Conservation (phyloP, 2,797 vertebrate species). For the Lepilemur ruficaudatus region DNA sequence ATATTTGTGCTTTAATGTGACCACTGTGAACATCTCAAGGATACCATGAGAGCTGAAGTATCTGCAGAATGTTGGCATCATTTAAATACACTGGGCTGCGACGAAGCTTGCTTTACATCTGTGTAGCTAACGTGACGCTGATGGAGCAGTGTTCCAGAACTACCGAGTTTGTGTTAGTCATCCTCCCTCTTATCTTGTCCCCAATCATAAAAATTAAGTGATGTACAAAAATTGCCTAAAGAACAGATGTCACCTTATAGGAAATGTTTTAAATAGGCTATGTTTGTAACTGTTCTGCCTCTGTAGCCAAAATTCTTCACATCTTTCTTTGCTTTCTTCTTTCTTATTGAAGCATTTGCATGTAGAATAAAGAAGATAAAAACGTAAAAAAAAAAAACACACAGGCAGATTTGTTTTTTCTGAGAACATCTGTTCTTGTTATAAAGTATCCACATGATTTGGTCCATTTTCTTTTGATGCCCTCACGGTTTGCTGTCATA, state of each 20-base stretch:
- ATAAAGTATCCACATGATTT: background rate
- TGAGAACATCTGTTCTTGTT: slow-evolving; percentile 47
- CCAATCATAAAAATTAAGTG: slow-evolving; percentile 47
- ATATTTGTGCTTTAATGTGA: background rate
- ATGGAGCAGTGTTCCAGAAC: background rate
- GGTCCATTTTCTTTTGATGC: background rate
- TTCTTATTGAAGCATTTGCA: slow-evolving; percentile 29
- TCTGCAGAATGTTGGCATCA: background rate
- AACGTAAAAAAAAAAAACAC: background rate
- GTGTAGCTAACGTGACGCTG: background rate
- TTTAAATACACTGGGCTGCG: background rate
- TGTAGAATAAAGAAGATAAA: slow-evolving; percentile 42
- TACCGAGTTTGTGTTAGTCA: background rate
- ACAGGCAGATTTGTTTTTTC: slow-evolving; percentile 52
- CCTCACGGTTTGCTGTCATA: background rate
- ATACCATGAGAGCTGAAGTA: background rate
- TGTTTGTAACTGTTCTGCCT: background rate
- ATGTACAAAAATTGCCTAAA: slow-evolving; percentile 24
- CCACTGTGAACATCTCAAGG: background rate
- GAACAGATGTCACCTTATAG: slow-evolving; percentile 33
- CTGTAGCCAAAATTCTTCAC: background rate
- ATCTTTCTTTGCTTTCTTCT: background rate
- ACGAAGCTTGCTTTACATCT: background rate
- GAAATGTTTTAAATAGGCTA: slow-evolving; percentile 23
- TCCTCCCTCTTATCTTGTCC: slow-evolving; percentile 46